phyloP scores from a whole-genome alignment of 2,113 vertebrate genomes.

The Lethenteron camtschaticum region DNA sequence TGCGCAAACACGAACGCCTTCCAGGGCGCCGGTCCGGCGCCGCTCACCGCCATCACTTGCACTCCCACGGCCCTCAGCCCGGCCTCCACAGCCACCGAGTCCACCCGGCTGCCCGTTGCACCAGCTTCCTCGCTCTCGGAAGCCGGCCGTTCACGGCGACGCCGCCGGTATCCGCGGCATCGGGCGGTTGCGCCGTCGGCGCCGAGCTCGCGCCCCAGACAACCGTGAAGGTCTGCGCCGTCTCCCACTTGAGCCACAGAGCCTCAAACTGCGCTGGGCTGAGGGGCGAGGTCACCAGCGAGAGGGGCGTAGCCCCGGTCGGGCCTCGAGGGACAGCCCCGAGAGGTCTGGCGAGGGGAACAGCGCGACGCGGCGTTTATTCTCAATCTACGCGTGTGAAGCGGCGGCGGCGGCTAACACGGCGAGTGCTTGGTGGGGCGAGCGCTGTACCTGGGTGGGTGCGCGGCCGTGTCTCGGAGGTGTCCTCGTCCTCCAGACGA shows the following conservation, averaged over 20 bases:
- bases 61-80: constrained; percentile 59
- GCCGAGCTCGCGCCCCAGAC: constrained; percentile 20
- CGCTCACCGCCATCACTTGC: constrained; percentile 65
- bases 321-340: constrained; percentile 10
- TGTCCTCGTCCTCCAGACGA: constrained; percentile 14
- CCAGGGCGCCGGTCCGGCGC: constrained; percentile 35
- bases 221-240: constrained; percentile 19
- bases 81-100: constrained; percentile 36
- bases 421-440: not conserved
- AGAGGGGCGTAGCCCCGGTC: constrained; percentile 12
- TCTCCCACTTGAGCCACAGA: constrained; percentile 26
- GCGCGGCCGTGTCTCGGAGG: constrained; percentile 9
- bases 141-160: too few relatives aligned
- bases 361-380: not conserved
- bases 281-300: constrained; percentile 22
- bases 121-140: too few relatives aligned
- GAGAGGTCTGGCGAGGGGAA: not conserved
- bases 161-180: too few relatives aligned
- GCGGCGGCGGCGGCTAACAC: not conserved
- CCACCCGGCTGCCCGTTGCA: too few relatives aligned
- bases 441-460: constrained; percentile 14
- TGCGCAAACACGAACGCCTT: constrained; percentile 60
- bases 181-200: constrained; percentile 8
- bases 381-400: not conserved
- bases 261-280: constrained; percentile 40